These are phyloP conservation scores for Hydrozoanthus tunicans DNA, from an alignment of 64 coral and sea anemone species.

Conservation along the genomic window DNA sequence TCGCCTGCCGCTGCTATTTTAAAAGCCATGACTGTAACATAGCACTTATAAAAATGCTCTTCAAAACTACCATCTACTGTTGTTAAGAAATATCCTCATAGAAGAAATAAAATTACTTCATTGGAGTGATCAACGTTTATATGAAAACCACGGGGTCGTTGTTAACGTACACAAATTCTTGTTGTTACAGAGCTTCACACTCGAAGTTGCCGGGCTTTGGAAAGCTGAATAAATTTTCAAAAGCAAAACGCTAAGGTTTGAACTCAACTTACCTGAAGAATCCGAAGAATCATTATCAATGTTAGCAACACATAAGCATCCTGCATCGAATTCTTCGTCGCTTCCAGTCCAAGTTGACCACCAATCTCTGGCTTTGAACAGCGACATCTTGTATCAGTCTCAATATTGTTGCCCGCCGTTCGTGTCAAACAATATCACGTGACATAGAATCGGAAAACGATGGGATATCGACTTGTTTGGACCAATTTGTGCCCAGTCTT, in stretches of 20 bases:
- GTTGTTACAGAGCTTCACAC: conserved; percentile 8
- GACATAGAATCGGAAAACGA: conserved; percentile 19
- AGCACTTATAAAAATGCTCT: neutral
- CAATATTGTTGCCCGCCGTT: conserved; percentile 58
- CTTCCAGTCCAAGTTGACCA: conserved; percentile 95
- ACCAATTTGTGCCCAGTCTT: neutral
- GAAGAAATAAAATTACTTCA: neutral
- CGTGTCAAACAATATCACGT: conserved; percentile 50
- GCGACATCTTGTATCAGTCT: conserved; percentile 80
- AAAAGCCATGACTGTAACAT: neutral
- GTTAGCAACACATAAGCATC: conserved; percentile 94
- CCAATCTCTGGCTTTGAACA: conserved; percentile 99
- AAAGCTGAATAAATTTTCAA: neutral
- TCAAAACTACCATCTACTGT: neutral
- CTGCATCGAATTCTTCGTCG: conserved; percentile 97
- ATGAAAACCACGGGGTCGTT: conserved; percentile 26
- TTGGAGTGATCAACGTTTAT: neutral
- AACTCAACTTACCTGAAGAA: conserved; percentile 67
- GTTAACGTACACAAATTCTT: conserved; percentile 52
- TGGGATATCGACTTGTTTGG: conserved; percentile 29
- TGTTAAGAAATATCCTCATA: neutral
- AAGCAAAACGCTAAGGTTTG: neutral
- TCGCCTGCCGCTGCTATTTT: neutral
- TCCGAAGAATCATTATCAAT: conserved; percentile 84
- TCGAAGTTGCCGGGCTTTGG: neutral